Evolutionary conservation across 2,888 invertebrate genomes (phyloP), one percentile per base, ranked within the genome.

Genomic region (Halictus quadricinctus): DNA sequence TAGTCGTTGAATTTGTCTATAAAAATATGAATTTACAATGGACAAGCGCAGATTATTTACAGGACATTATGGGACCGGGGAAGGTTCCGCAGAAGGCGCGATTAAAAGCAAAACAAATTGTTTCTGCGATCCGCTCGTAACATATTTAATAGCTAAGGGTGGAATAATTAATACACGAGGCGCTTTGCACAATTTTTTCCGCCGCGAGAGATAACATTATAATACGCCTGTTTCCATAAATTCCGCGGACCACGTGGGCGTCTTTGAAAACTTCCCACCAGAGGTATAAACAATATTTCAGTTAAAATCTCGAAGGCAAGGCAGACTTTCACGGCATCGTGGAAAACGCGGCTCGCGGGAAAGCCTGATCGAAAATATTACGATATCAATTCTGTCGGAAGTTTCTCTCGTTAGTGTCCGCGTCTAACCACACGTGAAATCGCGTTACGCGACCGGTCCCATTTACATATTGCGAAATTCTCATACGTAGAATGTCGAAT

Each of bases 401-500:
- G 70, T 84, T 81, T 81, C 77, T 81, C 77, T 75, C 74, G 70
- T 81, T 70, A 73, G 48, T 18, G 48, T 12, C 41, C 25, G 48
- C 74, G 15, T 54, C 75, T 83, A 79, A 73, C 64, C 70, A 8
- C 69, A 21, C 60, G 66, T 41, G 76, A 48, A 83, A 76, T 72
- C 75, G 21, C 25, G 75, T 76, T 78, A 46, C 74, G 58, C 48
- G 83, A 74, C 69, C 73, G 73, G 60, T 50, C 43, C 58, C 54
- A 80, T 83, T 85, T 85, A 64, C 85, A 85, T 80, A 70, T 85
- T 85, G 76, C 85, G 83, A 83, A 74, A 85, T 83, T 18, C 25
- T n/a, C 43, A 43, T 46, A 36, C 72, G 48, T 73, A 29, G 60
- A 64, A 50, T 29, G 50, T 73, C 82, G 79, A 79, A 76, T 79